A percentile compares a stretch with the other conserved stretches of the same genome.
Evolutionary conservation across 30 jellyfish, hydroid and myxozoan species (phyloP).

Genomic region (Phacellophora camtschatica): DNA sequence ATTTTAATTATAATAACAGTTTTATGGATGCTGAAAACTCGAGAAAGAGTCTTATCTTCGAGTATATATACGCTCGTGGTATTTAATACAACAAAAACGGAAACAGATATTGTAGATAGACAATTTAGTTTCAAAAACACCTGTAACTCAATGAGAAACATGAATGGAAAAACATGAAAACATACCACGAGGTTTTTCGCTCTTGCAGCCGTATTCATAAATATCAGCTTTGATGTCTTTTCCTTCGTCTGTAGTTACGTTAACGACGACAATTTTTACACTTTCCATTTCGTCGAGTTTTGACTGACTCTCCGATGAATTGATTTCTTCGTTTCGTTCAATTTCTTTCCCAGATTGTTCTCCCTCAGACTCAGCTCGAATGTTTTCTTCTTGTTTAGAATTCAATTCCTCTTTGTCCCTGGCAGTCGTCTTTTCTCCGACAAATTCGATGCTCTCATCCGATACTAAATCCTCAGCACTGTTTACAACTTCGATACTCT

Average conservation of each 20-base stretch:
- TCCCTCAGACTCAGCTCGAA: neutral
- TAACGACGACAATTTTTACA: slow-evolving; percentile 52
- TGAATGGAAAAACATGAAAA: neutral
- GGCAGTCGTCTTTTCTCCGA: neutral
- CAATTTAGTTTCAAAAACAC: too few species aligned
- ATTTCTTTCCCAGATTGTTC: neutral
- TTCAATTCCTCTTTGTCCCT: neutral
- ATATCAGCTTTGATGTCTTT: slow-evolving; percentile 69
- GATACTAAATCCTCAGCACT: neutral
- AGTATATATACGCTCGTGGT: too few species aligned
- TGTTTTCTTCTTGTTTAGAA: too few species aligned
- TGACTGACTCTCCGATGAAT: neutral
- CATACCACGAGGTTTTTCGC: neutral
- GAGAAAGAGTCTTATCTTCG: too few species aligned
- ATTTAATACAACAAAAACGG: too few species aligned
- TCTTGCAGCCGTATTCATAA: slow-evolving; percentile 45
- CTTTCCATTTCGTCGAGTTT: slow-evolving; percentile 5
- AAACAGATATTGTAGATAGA: too few species aligned
- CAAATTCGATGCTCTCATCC: neutral
- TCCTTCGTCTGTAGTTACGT: slow-evolving; percentile 69
- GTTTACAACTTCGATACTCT: slow-evolving; percentile 15
- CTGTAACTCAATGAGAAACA: too few species aligned
- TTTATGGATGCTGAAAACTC: too few species aligned
- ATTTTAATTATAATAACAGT: too few species aligned
- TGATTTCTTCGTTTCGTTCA: neutral